These are phyloP conservation scores for Limenitis camilla DNA, from an alignment of 2,888 invertebrate species.

Conservation along the genomic window DNA sequence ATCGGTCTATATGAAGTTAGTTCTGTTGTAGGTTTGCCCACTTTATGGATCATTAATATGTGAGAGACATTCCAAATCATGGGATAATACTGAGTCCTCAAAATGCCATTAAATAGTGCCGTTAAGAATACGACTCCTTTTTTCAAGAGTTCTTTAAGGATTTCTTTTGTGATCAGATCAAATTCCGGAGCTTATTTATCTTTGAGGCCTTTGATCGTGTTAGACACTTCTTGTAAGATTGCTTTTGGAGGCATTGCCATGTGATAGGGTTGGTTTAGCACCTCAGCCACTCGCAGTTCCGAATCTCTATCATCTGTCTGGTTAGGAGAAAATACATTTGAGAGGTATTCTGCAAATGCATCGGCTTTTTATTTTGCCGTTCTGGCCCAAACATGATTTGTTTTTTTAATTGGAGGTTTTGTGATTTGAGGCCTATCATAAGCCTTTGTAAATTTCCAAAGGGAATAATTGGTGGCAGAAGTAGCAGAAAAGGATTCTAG, in stretches of 20 bases:
- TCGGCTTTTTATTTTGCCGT: neutral
- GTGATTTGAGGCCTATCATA: too few relatives aligned
- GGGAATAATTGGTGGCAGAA: too few relatives aligned
- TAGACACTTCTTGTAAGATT: neutral
- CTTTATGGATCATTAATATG: neutral
- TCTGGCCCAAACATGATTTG: too few relatives aligned
- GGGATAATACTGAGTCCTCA: slow-evolving; percentile 11
- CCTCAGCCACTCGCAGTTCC: neutral
- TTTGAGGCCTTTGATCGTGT: neutral
- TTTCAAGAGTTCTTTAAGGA: neutral
- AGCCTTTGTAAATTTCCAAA: too few relatives aligned
- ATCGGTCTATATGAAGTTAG: slow-evolving; percentile 20
- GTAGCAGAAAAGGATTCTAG: too few relatives aligned
- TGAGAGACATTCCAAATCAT: slow-evolving; percentile 16
- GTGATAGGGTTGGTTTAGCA: neutral
- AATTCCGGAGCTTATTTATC: neutral
- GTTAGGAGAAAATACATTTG: neutral
- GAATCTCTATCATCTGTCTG: neutral
- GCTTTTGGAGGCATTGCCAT: too few relatives aligned
- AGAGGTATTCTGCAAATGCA: neutral
- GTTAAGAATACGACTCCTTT: neutral
- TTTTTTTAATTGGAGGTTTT: too few relatives aligned
- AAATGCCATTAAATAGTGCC: neutral
- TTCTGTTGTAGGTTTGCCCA: slow-evolving; percentile 12
- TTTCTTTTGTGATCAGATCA: neutral